Base-by-base conservation (phyloP, 2,113 vertebrate species). In the Lepisosteus oculatus region DNA sequence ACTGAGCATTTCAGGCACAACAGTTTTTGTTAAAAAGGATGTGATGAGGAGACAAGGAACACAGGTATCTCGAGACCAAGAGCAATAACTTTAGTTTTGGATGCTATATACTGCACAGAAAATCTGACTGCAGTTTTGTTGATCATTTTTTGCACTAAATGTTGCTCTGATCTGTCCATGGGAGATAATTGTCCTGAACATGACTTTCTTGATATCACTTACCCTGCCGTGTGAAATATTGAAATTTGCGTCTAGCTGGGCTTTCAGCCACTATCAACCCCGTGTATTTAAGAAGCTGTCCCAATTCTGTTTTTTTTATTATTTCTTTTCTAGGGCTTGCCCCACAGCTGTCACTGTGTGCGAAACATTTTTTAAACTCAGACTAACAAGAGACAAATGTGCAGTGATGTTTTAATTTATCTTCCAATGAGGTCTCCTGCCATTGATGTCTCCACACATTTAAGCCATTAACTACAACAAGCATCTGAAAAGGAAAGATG, bases 401-500 rank as follows among this genome's bases (percentile, higher is more conserved):
- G 69, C 74, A 13, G 0, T 1, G 11, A 11, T 3, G 15, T 51
- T 68, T 54, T 68, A 41, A 68, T 68, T 68, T 68, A 68, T 54
- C 66, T 55, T 5, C 8, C 66, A 68, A 55, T 68, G 41, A 51
- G 7, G 54, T 41, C 66, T 68, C 13, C 47, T 55, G 51, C 66
- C 45, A 29, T 47, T 3, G 13, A 66, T 29, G 15, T 29, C 45
- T 54, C 45, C 67, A 41, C 68, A 54, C 81, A 79, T 78, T 80
- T 74, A 59, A 79, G 81, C 85, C 76, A 84, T 76, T 85, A 89
- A 84, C 82, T 77, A 72, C 3, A 71, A 85, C 76, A 43, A 79
- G 69, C 74, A 75, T 76, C n/a, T 62, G 43, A 55, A 51, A 47
- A 51, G 4, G 13, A 13, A 54, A 17, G 7, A 43, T 2, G 41